phyloP scores from a whole-genome alignment of 2,797 vertebrate genomes.

The Fistularia tabacaria region DNA sequence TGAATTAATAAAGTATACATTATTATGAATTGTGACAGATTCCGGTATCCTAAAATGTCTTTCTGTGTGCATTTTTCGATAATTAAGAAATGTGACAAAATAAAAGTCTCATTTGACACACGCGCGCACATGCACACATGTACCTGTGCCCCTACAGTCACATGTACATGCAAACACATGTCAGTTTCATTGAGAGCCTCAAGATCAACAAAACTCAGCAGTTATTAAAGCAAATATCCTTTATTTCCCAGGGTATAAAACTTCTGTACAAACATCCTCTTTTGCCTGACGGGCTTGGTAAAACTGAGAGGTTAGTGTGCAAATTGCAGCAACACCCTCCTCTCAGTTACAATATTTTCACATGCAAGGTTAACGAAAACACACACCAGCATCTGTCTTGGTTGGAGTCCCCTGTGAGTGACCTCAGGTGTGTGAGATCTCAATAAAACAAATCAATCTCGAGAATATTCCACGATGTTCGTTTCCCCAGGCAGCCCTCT shows the following conservation, averaged over 20 bases:
- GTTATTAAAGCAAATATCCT: constrained; percentile 52
- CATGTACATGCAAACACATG: constrained; percentile 22
- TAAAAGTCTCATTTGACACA: neutral
- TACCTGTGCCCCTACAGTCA: too few relatives aligned
- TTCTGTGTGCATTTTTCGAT: too few relatives aligned
- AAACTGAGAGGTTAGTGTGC: constrained; percentile 10
- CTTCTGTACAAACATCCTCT: constrained; percentile 53
- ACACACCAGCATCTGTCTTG: constrained; percentile 7
- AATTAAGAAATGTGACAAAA: too few relatives aligned
- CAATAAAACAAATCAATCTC: constrained; percentile 27
- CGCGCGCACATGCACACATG: neutral
- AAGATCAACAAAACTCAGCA: constrained; percentile 39
- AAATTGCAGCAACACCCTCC: constrained; percentile 8
- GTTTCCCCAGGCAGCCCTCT: constrained; percentile 6
- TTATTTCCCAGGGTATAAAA: constrained; percentile 71
- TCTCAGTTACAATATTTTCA: constrained; percentile 31
- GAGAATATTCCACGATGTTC: constrained; percentile 15
- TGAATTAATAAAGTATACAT: too few relatives aligned
- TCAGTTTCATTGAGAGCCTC: constrained; percentile 3
- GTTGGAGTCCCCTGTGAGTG: constrained; percentile 31
- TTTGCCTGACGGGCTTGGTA: constrained; percentile 15
- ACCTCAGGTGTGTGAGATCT: constrained; percentile 39
- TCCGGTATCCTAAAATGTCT: too few relatives aligned
- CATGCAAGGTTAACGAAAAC: constrained; percentile 35
- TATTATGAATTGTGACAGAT: too few relatives aligned